These are phyloP conservation scores for Pipistrellus kuhlii DNA, from an alignment of 2,797 vertebrate species.

Conservation along the genomic window DNA sequence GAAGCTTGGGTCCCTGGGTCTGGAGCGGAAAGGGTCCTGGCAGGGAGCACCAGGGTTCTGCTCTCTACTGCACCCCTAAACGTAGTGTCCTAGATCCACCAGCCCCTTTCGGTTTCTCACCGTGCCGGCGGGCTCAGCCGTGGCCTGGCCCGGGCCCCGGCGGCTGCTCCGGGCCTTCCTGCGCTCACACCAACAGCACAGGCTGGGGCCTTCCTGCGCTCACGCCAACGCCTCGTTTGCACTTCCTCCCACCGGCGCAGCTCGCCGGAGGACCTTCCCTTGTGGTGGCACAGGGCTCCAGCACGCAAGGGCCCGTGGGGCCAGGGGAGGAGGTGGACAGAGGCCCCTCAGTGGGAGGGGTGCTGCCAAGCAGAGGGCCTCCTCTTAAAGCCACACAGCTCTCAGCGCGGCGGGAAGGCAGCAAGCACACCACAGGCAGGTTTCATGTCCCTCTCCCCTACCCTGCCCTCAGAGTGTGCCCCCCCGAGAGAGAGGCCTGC, in stretches of 20 bases:
- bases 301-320: rapidly evolving
- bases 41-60: too few species aligned
- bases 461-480: background rate
- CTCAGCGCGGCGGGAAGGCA: background rate
- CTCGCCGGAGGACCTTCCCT: rapidly evolving
- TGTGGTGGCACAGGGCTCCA: background rate
- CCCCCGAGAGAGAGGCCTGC: background rate
- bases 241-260: rapidly evolving
- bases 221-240: rapidly evolving
- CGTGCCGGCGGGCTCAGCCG: background rate
- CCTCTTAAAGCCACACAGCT: background rate
- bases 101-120: background rate
- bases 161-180: rapidly evolving
- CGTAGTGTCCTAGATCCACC: background rate
- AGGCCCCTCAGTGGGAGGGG: background rate
- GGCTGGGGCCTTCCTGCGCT: rapidly evolving
- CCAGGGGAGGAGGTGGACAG: too few species aligned
- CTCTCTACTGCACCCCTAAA: background rate
- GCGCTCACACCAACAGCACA: rapidly evolving
- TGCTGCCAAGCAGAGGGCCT: background rate
- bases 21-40: rapidly evolving
- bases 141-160: background rate
- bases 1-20: background rate
- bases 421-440: rapidly evolving
- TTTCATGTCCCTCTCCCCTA: background rate